A percentile compares a stretch with the other conserved stretches of the same genome.
These are phyloP conservation scores for Peribatodes rhomboidaria DNA, from an alignment of 2,888 invertebrate species.

Conservation along the genomic window DNA sequence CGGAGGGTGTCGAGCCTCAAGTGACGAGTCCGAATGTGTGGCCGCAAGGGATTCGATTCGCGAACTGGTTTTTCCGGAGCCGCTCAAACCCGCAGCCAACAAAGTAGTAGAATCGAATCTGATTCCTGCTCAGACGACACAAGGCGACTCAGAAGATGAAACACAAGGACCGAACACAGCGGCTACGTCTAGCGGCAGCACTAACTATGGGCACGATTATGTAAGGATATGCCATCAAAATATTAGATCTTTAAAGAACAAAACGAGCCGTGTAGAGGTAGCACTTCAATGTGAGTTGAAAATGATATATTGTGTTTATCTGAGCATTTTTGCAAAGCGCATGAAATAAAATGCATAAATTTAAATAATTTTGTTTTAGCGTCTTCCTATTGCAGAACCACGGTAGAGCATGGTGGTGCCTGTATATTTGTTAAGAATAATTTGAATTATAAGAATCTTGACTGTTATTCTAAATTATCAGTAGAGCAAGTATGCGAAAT, in stretches of 20 bases:
- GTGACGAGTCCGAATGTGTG: constrained; percentile 12
- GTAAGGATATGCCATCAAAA: constrained; percentile 11
- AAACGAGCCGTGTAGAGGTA: constrained; percentile 18
- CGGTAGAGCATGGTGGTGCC: constrained; percentile 14
- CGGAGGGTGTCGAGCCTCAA: constrained; percentile 3
- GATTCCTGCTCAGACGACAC: no score
- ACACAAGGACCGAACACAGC: neutral
- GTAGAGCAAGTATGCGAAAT: constrained; percentile 7
- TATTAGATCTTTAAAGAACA: constrained; percentile 12
- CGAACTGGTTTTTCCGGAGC: constrained; percentile 22
- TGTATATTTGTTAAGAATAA: constrained; percentile 13
- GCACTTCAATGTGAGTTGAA: neutral
- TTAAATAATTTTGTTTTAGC: constrained; percentile 1
- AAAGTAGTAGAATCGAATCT: neutral
- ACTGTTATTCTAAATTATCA: neutral
- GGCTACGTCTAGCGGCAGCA: no score
- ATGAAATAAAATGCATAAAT: neutral
- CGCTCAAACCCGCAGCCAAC: constrained; percentile 1
- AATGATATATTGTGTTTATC: constrained; percentile 17
- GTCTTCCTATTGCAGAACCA: constrained; percentile 14
- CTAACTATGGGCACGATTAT: no score
- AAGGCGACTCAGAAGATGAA: neutral
- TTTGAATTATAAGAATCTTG: neutral
- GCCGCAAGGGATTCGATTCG: constrained; percentile 18
- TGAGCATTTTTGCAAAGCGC: constrained; percentile 5